Evolutionary conservation across 2,797 vertebrate genomes (phyloP).

Genomic region (Cryptoblepharus egeriae): DNA sequence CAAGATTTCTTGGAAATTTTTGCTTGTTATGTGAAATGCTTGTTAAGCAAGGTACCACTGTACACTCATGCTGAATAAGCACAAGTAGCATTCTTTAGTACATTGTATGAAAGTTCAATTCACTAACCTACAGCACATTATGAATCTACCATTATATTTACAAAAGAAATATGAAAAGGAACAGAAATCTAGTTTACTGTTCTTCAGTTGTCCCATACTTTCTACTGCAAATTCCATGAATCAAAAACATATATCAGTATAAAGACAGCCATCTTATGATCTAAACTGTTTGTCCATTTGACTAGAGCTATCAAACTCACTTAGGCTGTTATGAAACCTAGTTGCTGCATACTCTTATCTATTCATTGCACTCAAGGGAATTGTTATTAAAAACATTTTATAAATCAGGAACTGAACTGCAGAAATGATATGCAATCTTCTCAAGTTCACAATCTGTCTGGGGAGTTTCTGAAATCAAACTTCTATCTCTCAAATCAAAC

Average conservation of each 20-base stretch:
- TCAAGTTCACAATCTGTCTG: not conserved
- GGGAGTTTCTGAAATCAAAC: not conserved
- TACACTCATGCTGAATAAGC: too few species aligned
- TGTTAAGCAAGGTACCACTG: too few species aligned
- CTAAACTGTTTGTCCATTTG: not conserved
- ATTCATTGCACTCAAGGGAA: not conserved
- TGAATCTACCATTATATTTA: not conserved
- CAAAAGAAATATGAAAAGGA: not conserved
- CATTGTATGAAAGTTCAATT: too few species aligned
- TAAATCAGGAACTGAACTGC: not conserved
- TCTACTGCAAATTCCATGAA: not conserved
- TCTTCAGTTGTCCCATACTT: not conserved
- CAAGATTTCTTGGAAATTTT: too few species aligned
- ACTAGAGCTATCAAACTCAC: not conserved
- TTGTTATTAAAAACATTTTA: not conserved
- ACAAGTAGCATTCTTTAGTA: too few species aligned
- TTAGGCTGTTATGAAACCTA: not conserved
- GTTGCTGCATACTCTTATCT: not conserved
- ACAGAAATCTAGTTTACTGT: not conserved
- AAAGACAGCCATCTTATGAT: not conserved
- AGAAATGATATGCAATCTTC: not conserved
- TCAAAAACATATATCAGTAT: too few species aligned
- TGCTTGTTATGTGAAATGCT: too few species aligned
- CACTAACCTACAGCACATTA: not conserved
- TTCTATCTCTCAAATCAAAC: not conserved